A percentile compares a stretch with the other conserved stretches of the same genome.
phyloP scores from a whole-genome alignment of 2,797 vertebrate species.

The Halcyon leucocephala region DNA sequence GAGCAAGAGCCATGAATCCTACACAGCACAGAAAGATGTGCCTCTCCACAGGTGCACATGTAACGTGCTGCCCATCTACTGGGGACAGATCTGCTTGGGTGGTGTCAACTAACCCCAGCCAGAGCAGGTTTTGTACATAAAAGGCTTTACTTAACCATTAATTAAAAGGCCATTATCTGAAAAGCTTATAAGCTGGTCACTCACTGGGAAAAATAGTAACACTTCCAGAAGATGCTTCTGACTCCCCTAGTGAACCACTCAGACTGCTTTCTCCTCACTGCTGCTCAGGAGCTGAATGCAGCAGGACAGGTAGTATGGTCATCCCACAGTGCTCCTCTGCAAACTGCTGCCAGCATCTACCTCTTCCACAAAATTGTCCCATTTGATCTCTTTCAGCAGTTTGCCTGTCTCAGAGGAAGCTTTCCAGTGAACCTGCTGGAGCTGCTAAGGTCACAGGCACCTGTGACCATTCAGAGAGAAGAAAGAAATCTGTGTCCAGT shows the following conservation, averaged over 20 bases:
- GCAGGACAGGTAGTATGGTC: background rate
- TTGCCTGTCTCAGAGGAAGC: background rate
- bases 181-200: background rate
- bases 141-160: background rate
- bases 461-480: background rate
- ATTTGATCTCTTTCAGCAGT: background rate
- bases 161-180: background rate
- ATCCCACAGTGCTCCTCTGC: background rate
- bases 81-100: background rate
- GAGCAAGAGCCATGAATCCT: background rate
- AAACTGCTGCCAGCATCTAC: background rate
- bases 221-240: background rate
- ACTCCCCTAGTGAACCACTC: background rate
- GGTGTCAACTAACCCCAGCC: background rate
- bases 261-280: background rate
- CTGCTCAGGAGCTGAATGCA: background rate
- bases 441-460: background rate
- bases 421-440: background rate
- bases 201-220: background rate
- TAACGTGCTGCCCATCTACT: background rate
- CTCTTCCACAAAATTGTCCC: background rate
- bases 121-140: background rate
- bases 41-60: accelerated
- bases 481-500: background rate
- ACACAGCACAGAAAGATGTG: background rate